A percentile compares a stretch with the other conserved stretches of the same genome.
Evolutionary conservation across 2,797 vertebrate species (phyloP).

Genomic region (Oreochromis grahami): DNA sequence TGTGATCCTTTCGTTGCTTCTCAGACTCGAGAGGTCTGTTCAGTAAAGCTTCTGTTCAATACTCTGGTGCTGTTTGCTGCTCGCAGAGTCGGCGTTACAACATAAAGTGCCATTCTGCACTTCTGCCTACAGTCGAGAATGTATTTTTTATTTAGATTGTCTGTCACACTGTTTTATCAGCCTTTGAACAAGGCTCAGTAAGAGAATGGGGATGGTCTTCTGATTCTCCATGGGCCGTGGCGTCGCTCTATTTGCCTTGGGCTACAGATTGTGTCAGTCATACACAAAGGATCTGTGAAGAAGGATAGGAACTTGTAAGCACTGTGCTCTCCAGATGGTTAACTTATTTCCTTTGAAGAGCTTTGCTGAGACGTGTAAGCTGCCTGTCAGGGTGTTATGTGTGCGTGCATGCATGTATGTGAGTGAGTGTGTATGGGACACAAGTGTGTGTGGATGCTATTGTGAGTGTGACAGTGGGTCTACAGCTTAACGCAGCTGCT

Average conservation of each 20-base stretch:
- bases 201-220: not conserved
- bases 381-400: conserved; percentile 23
- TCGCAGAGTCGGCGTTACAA: not conserved
- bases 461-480: conserved; percentile 22
- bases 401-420: not conserved
- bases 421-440: not conserved
- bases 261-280: conserved; percentile 38
- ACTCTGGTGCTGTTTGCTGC: not conserved
- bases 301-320: conserved; percentile 1
- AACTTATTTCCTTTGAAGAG: conserved; percentile 43
- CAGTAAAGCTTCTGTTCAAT: not conserved
- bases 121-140: not conserved
- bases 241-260: conserved; percentile 3
- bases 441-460: not conserved
- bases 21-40: not conserved
- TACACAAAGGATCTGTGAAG: conserved; percentile 25
- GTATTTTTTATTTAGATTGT: not conserved
- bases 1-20: not conserved
- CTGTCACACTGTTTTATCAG: conserved; percentile 21
- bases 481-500: conserved; percentile 21
- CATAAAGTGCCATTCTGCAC: not conserved
- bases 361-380: conserved; percentile 39
- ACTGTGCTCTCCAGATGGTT: conserved; percentile 22
- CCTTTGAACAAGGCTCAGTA: conserved; percentile 2
- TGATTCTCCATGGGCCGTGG: not conserved